Percentiles rank a stretch among this genome's conserved stretches.
Conservation (phyloP, 2,888 invertebrate genomes). For the Aphodius granarius region DNA sequence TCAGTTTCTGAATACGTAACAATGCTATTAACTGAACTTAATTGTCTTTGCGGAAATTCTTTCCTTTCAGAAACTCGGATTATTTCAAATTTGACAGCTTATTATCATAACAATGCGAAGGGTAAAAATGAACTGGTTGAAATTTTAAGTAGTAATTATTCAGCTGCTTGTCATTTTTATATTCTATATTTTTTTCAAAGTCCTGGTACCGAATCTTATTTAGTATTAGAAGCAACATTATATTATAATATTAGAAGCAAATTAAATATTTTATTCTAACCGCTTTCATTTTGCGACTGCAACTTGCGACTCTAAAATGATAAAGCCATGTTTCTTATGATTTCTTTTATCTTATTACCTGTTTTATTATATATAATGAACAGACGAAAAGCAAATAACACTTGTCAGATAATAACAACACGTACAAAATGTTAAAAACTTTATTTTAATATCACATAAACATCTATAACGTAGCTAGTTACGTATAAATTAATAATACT, state of each 20-base stretch:
- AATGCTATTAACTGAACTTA: neutral
- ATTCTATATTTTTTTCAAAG: too few species aligned
- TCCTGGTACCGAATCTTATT: too few species aligned
- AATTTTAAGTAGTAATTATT: neutral
- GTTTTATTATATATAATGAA: too few species aligned
- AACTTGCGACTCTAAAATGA: too few species aligned
- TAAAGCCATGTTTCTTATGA: too few species aligned
- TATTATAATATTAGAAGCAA: too few species aligned
- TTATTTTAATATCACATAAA: slow-evolving; percentile 15
- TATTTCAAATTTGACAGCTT: neutral
- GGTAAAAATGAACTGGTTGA: neutral
- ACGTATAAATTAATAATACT: slow-evolving; percentile 2
- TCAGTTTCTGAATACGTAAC: neutral
- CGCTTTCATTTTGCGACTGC: too few species aligned
- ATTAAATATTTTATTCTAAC: too few species aligned
- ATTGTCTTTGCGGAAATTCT: neutral
- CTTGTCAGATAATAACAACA: neutral
- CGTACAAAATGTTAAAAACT: slow-evolving; percentile 5
- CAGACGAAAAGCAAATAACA: neutral
- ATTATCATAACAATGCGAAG: neutral
- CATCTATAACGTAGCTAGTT: neutral
- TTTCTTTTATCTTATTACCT: too few species aligned
- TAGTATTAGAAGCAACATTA: too few species aligned
- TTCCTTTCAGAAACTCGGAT: neutral
- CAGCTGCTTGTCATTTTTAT: too few species aligned